Percentiles rank a stretch among this genome's conserved stretches.
phyloP scores from a whole-genome alignment of 2,797 vertebrate genomes.

The Enteromius fasciolatus region DNA sequence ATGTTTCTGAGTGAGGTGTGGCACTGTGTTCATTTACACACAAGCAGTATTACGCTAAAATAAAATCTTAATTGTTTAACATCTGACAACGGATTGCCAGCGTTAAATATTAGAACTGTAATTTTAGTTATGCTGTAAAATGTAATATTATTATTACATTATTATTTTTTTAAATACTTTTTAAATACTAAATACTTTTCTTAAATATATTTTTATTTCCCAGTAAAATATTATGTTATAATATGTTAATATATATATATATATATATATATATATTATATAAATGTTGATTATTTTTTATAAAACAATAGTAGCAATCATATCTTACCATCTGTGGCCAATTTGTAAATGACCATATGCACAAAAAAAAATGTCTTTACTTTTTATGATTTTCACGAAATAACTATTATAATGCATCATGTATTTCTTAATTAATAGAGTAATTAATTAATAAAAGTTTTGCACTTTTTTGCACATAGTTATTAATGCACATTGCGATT shows the following conservation, averaged over 20 bases:
- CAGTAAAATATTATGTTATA: too few species aligned
- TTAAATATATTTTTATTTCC: neutral
- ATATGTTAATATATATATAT: too few species aligned
- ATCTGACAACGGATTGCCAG: neutral
- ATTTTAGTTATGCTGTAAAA: neutral
- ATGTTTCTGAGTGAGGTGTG: neutral
- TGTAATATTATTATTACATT: too few species aligned
- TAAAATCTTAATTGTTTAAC: neutral
- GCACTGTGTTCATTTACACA: neutral
- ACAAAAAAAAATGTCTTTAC: neutral
- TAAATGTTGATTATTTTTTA: neutral
- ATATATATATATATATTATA: too few species aligned
- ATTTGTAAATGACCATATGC: neutral
- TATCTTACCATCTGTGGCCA: neutral
- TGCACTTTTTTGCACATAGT: neutral
- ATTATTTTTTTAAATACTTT: too few species aligned
- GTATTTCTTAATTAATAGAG: neutral
- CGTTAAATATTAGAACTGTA: neutral
- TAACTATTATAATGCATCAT: neutral
- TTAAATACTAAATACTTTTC: too few species aligned
- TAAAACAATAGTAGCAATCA: neutral
- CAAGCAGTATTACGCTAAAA: neutral
- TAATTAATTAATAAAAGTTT: neutral
- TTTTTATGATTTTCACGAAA: neutral
- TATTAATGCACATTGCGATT: neutral